These are phyloP conservation scores for Drosophila leonis DNA, from an alignment of 2,888 invertebrate genomes.

Conservation along the genomic window DNA sequence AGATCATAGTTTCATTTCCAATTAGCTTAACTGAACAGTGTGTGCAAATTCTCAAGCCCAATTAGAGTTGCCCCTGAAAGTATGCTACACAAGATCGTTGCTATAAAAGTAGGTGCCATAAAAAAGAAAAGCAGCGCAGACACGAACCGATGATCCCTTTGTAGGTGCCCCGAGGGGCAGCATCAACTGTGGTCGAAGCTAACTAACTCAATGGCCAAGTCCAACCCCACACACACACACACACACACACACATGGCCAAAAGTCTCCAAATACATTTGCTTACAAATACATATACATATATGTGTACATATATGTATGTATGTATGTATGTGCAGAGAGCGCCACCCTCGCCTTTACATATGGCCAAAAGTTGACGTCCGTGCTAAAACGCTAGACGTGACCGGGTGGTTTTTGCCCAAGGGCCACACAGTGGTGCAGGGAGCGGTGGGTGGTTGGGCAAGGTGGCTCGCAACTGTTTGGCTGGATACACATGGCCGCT, in stretches of 20 bases:
- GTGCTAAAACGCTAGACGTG: slow-evolving; percentile 59
- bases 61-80: slow-evolving; percentile 41
- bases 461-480: slow-evolving; percentile 28
- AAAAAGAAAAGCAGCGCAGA: slow-evolving; percentile 22
- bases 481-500: slow-evolving; percentile 60
- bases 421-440: slow-evolving; percentile 19
- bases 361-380: slow-evolving; percentile 75
- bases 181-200: slow-evolving; percentile 10
- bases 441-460: background rate
- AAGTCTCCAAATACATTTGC: slow-evolving; percentile 15
- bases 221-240: slow-evolving; percentile 37
- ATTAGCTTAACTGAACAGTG: background rate
- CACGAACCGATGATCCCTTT: slow-evolving; percentile 37
- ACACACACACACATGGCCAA: slow-evolving; percentile 18
- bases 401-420: slow-evolving; percentile 67
- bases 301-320: background rate
- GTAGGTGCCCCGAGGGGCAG: slow-evolving; percentile 5
- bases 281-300: background rate
- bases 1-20: background rate
- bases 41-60: background rate
- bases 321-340: slow-evolving; percentile 1
- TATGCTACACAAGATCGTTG: slow-evolving; percentile 57
- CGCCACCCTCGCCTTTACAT: slow-evolving; percentile 77
- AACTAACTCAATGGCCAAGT: slow-evolving; percentile 30
- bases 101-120: slow-evolving; percentile 42